These are phyloP conservation scores for Drosophila nr. perissopoda DNA, from an alignment of 2,888 invertebrate genomes.

Conservation along the genomic window DNA sequence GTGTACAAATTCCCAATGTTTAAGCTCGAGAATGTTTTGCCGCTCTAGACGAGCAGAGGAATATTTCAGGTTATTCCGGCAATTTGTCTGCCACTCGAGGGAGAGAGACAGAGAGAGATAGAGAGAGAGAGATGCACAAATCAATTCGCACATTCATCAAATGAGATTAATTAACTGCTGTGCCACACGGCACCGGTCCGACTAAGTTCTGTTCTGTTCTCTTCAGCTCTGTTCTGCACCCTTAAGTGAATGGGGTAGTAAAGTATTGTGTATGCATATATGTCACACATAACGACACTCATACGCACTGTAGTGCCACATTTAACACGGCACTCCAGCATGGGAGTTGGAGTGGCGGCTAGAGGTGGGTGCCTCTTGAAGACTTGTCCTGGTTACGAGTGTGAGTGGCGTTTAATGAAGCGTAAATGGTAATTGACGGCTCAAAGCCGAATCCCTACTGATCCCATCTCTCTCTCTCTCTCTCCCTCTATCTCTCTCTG, in stretches of 20 bases:
- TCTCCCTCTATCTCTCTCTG: not conserved
- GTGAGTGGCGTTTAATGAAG: conserved; percentile 74
- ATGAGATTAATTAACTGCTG: conserved; percentile 71
- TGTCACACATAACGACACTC: conserved; percentile 74
- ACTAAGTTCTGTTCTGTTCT: conserved; percentile 3
- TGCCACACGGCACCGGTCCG: conserved; percentile 12
- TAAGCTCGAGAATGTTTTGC: not conserved
- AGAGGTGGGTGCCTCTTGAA: not conserved
- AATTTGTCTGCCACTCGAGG: conserved; percentile 25
- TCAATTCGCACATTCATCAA: conserved; percentile 75
- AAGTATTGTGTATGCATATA: conserved; percentile 72
- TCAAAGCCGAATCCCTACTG: conserved; percentile 55
- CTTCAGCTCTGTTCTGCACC: not conserved
- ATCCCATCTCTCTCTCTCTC: not conserved
- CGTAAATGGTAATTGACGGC: conserved; percentile 80
- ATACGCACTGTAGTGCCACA: conserved; percentile 72
- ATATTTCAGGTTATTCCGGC: conserved; percentile 4
- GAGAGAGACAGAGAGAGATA: not conserved
- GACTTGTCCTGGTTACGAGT: conserved; percentile 47
- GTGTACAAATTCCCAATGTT: conserved; percentile 2
- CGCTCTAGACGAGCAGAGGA: not conserved
- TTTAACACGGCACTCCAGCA: conserved; percentile 41
- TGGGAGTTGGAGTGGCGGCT: not conserved
- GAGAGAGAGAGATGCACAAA: conserved; percentile 46
- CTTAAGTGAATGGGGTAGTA: conserved; percentile 16